A percentile compares a stretch with the other conserved stretches of the same genome.
phyloP scores from a whole-genome alignment of 2,113 vertebrate species.

The Nanorana parkeri region DNA sequence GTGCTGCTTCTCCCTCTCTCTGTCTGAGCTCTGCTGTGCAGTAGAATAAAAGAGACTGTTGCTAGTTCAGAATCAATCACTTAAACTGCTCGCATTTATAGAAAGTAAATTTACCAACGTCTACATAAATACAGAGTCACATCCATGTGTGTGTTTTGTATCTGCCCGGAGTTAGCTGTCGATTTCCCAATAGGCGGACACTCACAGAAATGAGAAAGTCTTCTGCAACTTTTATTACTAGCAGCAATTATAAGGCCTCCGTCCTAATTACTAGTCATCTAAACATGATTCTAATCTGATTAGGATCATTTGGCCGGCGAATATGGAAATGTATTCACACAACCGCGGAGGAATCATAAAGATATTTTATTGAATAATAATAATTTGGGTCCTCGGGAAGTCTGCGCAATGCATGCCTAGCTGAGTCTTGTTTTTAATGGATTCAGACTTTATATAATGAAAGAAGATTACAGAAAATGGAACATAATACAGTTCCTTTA shows the following conservation, averaged over 20 bases:
- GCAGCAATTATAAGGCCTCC: conserved; percentile 17
- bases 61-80: too few relatives aligned
- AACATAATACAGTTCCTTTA: neutral
- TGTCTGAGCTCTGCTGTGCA: too few relatives aligned
- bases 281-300: conserved; percentile 25
- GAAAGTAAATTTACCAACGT: too few relatives aligned
- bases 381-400: neutral
- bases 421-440: neutral
- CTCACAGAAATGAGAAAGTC: neutral
- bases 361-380: conserved; percentile 27
- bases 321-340: conserved; percentile 42
- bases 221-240: neutral
- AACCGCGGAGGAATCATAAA: conserved; percentile 8
- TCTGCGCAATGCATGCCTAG: neutral
- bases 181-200: neutral
- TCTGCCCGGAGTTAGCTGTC: too few relatives aligned
- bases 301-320: conserved; percentile 1
- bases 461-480: neutral
- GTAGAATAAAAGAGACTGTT: too few relatives aligned
- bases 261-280: conserved; percentile 35
- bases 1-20: too few relatives aligned
- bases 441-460: conserved; percentile 1
- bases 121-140: too few relatives aligned
- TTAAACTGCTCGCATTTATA: too few relatives aligned
- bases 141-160: too few relatives aligned